phyloP scores from a whole-genome alignment of 53 echinoderm and acorn worm genomes.

The Pentamera pediparva region DNA sequence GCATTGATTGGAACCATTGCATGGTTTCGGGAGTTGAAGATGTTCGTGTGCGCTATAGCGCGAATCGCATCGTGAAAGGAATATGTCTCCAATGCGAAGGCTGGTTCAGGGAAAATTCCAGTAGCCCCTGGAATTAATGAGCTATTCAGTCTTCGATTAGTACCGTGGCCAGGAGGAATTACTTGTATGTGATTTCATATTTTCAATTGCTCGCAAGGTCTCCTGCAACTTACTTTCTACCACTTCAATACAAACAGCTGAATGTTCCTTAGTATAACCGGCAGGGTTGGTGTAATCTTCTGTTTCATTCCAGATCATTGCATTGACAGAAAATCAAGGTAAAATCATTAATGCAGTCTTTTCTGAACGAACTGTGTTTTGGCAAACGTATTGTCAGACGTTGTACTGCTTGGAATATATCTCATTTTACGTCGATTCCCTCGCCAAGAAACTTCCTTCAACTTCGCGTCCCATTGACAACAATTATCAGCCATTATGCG shows the following conservation, averaged over 20 bases:
- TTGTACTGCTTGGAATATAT: neutral
- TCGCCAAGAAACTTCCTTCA: neutral
- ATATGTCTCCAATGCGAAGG: neutral
- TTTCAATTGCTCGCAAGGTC: neutral
- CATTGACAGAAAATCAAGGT: neutral
- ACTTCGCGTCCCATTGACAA: neutral
- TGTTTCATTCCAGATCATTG: neutral
- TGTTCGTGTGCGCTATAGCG: neutral
- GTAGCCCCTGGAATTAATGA: neutral
- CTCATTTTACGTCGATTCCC: neutral
- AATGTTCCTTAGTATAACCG: neutral
- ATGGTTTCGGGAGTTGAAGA: neutral
- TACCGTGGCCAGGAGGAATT: neutral
- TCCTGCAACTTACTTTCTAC: neutral
- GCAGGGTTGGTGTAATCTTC: neutral
- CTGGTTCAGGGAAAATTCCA: neutral
- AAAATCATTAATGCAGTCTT: neutral
- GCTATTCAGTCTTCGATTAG: neutral
- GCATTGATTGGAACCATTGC: neutral
- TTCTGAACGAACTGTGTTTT: neutral
- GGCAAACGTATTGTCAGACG: neutral
- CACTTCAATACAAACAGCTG: neutral
- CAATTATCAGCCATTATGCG: neutral
- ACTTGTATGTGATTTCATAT: neutral
- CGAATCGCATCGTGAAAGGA: neutral